Evolutionary conservation across 2,888 invertebrate species (phyloP).

Genomic region (Caenorhabditis virilis): DNA sequence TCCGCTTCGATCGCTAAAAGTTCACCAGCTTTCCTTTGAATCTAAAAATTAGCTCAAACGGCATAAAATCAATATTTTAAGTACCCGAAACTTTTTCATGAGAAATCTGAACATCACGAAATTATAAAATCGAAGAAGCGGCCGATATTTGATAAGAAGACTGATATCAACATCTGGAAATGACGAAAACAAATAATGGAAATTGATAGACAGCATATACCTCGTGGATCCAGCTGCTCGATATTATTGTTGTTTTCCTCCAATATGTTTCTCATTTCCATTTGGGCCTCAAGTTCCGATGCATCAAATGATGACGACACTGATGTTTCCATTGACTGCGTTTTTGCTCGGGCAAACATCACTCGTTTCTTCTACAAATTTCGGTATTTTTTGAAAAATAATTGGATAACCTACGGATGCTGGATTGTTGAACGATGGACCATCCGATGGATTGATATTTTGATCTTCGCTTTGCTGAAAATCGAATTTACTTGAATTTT

Average conservation of each 20-base stretch:
- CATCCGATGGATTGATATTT: constrained; percentile 16
- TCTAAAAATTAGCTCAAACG: constrained; percentile 23
- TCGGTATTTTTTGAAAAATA: no score
- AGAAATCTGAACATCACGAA: constrained; percentile 53
- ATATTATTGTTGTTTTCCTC: constrained; percentile 14
- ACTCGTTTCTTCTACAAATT: constrained; percentile 27
- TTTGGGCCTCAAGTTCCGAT: constrained; percentile 26
- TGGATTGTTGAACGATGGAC: constrained; percentile 13
- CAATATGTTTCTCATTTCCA: constrained; percentile 27
- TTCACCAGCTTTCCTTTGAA: constrained; percentile 56
- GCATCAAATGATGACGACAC: constrained; percentile 28
- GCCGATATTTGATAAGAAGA: constrained; percentile 49
- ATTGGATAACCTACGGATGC: no score
- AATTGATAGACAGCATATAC: no score
- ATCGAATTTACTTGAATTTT: neutral
- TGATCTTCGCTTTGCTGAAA: constrained; percentile 30
- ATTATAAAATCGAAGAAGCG: constrained; percentile 55
- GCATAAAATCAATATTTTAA: neutral
- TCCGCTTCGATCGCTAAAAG: constrained; percentile 56
- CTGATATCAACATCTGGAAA: constrained; percentile 38
- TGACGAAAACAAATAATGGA: no score
- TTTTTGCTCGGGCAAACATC: constrained; percentile 23
- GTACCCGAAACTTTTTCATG: constrained; percentile 42
- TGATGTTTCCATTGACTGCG: constrained; percentile 25
- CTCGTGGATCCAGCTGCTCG: constrained; percentile 20